These are phyloP conservation scores for Trematomus loennbergii DNA, from an alignment of 2,113 vertebrate species.

Conservation along the genomic window DNA sequence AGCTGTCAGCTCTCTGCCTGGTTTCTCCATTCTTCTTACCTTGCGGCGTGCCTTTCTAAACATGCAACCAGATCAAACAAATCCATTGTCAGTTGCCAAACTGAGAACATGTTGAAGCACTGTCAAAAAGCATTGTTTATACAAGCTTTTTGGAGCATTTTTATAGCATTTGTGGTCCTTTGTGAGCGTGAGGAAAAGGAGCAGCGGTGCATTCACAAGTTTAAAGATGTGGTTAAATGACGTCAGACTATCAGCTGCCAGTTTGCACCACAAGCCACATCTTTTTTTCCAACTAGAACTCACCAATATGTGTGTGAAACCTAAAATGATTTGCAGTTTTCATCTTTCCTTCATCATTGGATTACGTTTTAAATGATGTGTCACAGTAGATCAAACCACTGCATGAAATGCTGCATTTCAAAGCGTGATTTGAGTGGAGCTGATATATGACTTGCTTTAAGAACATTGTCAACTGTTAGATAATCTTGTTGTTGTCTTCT, in stretches of 20 bases:
- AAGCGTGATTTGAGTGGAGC: background rate
- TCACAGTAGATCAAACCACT: background rate
- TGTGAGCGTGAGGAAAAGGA: slow-evolving; percentile 21
- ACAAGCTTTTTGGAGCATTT: slow-evolving; percentile 4
- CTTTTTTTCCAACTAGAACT: background rate
- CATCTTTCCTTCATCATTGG: background rate
- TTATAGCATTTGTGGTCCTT: background rate
- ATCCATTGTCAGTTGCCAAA: background rate
- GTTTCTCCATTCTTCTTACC: slow-evolving; percentile 28
- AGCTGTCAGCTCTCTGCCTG: slow-evolving; percentile 24
- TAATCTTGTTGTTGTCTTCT: background rate
- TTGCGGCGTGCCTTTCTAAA: slow-evolving; percentile 20
- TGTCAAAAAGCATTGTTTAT: slow-evolving; percentile 16
- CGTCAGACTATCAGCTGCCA: slow-evolving; percentile 1
- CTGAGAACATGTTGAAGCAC: background rate
- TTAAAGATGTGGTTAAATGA: slow-evolving; percentile 22
- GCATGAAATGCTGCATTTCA: background rate
- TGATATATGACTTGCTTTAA: background rate
- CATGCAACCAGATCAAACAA: background rate
- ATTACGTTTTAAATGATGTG: slow-evolving; percentile 1
- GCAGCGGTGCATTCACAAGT: slow-evolving; percentile 43
- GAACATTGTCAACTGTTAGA: background rate
- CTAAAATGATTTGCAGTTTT: background rate
- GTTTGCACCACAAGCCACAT: background rate
- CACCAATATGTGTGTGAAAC: background rate